Evolutionary conservation across 2,797 vertebrate species (phyloP).

Genomic region (Aselliscus stoliczkanus): DNA sequence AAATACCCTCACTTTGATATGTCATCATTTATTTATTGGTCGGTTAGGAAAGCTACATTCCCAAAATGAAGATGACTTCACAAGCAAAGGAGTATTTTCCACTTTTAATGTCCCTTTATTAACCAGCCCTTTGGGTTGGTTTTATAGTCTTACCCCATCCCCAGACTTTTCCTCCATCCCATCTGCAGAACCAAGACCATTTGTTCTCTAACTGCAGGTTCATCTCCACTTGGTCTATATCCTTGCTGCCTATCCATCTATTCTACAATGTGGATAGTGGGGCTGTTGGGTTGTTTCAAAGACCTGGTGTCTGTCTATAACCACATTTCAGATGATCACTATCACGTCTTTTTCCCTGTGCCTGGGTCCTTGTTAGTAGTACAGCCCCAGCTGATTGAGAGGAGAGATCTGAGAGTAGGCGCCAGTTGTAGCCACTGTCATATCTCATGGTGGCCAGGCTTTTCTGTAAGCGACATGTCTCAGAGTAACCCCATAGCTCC

Average conservation of each 20-base stretch:
- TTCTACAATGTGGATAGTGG: neutral
- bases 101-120: neutral
- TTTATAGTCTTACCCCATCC: neutral
- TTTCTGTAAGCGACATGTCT: neutral
- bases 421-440: neutral
- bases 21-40: neutral
- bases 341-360: neutral
- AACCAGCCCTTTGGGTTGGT: neutral
- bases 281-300: neutral
- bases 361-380: neutral
- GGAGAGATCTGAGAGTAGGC: neutral
- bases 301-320: neutral
- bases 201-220: neutral
- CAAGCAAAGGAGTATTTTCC: neutral
- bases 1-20: neutral
- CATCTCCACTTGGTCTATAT: neutral
- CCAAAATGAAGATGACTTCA: neutral
- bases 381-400: neutral
- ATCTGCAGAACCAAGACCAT: neutral
- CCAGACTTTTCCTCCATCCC: neutral
- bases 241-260: neutral
- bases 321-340: neutral
- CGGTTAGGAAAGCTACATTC: neutral
- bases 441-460: neutral
- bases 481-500: neutral